A percentile compares a stretch with the other conserved stretches of the same genome.
phyloP scores from a whole-genome alignment of 1,140 invertebrate genomes.

The Orius insidiosus region DNA sequence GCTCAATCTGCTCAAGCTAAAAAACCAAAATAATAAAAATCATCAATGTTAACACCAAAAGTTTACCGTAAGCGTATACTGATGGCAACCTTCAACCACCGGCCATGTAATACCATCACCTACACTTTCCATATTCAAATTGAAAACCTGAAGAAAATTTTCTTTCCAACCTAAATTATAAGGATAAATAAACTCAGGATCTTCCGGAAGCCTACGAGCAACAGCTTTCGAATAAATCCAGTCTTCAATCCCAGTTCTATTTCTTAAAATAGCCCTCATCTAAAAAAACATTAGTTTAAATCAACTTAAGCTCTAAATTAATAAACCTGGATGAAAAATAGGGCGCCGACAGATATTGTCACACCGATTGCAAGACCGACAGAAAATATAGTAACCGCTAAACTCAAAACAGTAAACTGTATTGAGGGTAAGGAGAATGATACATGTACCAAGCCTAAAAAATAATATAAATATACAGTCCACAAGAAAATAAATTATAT shows the following conservation, averaged over 20 bases:
- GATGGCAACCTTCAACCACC: conserved; percentile 59
- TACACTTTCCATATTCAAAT: conserved; percentile 38
- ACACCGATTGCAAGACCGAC: conserved; percentile 83
- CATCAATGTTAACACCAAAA: neutral
- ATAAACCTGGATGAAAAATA: conserved; percentile 33
- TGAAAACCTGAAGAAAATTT: conserved; percentile 57
- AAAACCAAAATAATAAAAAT: conserved; percentile 15
- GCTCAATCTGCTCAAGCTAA: conserved; percentile 74
- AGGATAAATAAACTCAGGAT: conserved; percentile 58
- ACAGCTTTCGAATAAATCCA: conserved; percentile 84
- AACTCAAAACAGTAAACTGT: conserved; percentile 45
- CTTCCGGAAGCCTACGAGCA: conserved; percentile 33
- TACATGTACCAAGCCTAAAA: conserved; percentile 46
- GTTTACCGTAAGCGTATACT: conserved; percentile 80
- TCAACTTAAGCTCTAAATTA: neutral
- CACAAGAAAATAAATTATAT: conserved; percentile 23
- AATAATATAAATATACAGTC: conserved; percentile 31
- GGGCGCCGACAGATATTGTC: conserved; percentile 72
- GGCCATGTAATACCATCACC: conserved; percentile 79
- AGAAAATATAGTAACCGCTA: conserved; percentile 65
- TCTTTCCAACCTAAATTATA: conserved; percentile 66
- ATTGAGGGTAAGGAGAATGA: conserved; percentile 44
- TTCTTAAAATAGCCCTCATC: conserved; percentile 62
- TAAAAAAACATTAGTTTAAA: conserved; percentile 26
- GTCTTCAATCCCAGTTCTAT: conserved; percentile 88